These are phyloP conservation scores for Danio jaintianensis DNA, from an alignment of 2,797 vertebrate genomes.

Conservation along the genomic window DNA sequence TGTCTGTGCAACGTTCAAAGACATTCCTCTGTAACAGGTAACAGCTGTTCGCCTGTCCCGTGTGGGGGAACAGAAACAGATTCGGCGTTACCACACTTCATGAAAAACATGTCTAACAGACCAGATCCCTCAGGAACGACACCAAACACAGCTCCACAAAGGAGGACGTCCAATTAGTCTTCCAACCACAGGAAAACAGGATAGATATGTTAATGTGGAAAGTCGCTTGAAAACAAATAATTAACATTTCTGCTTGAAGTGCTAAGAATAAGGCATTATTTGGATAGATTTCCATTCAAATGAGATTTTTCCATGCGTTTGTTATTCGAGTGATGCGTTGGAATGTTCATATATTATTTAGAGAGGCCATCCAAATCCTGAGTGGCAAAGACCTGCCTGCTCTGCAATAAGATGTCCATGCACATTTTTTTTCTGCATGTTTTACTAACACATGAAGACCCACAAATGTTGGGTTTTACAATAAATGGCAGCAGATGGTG, in stretches of 20 bases:
- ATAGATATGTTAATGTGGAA: conserved; percentile 16
- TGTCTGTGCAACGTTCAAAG: background rate
- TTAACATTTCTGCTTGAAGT: conserved; percentile 40
- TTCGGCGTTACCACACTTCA: conserved; percentile 32
- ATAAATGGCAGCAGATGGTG: conserved; percentile 11
- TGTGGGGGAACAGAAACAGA: conserved; percentile 12
- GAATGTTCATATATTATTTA: conserved; percentile 45
- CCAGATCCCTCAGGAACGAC: conserved; percentile 11
- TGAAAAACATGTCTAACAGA: conserved; percentile 39
- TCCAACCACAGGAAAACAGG: background rate
- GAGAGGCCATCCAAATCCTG: conserved; percentile 34
- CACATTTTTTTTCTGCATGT: background rate
- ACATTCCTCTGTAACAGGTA: conserved; percentile 61
- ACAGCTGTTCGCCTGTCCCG: conserved; percentile 56
- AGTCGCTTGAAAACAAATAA: conserved; percentile 42
- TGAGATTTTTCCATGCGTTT: conserved; percentile 35
- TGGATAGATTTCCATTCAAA: conserved; percentile 24
- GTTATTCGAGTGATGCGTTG: conserved; percentile 33
- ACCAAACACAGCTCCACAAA: conserved; percentile 20
- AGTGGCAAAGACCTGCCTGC: background rate
- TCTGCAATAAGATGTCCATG: background rate
- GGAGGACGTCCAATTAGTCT: conserved; percentile 20
- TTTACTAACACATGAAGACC: background rate
- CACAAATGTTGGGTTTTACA: background rate
- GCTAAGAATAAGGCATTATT: conserved; percentile 32